Percentiles rank a stretch among this genome's conserved stretches.
Evolutionary conservation across 2,888 invertebrate species (phyloP).

Genomic region (Argyresthia albistria): DNA sequence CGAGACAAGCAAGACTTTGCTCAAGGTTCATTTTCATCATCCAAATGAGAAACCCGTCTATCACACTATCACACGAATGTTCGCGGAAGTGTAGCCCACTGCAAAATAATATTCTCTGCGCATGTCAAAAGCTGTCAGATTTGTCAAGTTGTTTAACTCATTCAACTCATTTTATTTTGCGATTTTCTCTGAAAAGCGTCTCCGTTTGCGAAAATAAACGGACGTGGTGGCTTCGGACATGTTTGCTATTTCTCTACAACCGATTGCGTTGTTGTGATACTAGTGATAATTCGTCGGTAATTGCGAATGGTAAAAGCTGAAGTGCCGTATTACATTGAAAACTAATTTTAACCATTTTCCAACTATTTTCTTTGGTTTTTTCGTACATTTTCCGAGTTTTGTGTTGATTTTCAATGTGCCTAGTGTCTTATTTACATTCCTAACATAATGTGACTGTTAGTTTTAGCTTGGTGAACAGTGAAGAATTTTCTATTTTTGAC

Average conservation of each 20-base stretch:
- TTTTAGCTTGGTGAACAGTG: conserved; percentile 29
- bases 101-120: conserved; percentile 24
- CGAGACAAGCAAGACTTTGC: too few relatives aligned
- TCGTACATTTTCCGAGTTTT: conserved; percentile 28
- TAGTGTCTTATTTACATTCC: conserved; percentile 32
- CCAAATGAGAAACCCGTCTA: too few relatives aligned
- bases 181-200: conserved; percentile 44
- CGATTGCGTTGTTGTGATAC: conserved; percentile 26
- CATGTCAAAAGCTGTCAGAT: conserved; percentile 48
- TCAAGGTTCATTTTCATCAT: too few relatives aligned
- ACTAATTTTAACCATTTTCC: not conserved
- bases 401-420: conserved; percentile 20
- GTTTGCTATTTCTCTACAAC: conserved; percentile 30
- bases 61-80: too few relatives aligned
- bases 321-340: conserved; percentile 19
- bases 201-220: conserved; percentile 44
- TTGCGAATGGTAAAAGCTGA: conserved; percentile 26
- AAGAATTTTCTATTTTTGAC: conserved; percentile 56
- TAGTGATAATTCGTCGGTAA: not conserved
- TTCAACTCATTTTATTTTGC: conserved; percentile 52
- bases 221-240: conserved; percentile 40
- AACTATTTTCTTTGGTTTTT: conserved; percentile 25
- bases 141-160: conserved; percentile 36
- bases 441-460: conserved; percentile 38
- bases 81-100: too few relatives aligned